Conservation (phyloP, 2,113 vertebrate species). For the Equus quagga region DNA sequence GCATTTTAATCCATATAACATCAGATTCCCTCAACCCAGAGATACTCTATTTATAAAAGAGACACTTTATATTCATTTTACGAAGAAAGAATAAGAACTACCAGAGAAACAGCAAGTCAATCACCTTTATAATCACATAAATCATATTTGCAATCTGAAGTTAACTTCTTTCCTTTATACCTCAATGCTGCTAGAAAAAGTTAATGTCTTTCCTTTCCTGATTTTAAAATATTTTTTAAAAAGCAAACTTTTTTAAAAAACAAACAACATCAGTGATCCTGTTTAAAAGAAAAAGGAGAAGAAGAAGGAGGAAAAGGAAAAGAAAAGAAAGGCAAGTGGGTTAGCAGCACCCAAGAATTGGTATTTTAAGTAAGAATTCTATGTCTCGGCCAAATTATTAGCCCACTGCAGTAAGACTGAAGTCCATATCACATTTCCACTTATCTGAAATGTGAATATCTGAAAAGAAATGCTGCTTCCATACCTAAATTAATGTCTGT, state of each 20-base stretch:
- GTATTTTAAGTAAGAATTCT: background rate
- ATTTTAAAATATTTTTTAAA: background rate
- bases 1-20: background rate
- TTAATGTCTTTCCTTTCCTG: background rate
- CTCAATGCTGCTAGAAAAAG: background rate
- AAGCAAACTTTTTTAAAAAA: background rate
- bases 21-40: background rate
- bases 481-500: background rate
- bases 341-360: background rate
- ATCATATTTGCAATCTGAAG: background rate
- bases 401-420: background rate
- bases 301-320: too few relatives aligned
- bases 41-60: background rate
- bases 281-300: background rate
- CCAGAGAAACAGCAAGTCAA: background rate
- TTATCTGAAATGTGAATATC: background rate
- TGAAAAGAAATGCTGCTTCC: background rate
- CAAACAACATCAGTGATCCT: background rate
- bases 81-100: background rate
- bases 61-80: background rate
- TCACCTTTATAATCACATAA: background rate
- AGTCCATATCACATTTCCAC: background rate
- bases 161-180: background rate
- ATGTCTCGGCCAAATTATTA: background rate
- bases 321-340: background rate